Percentiles rank a stretch among this genome's conserved stretches.
Evolutionary conservation across 2,888 invertebrate genomes (phyloP).

Genomic region (Vanessa cardui): DNA sequence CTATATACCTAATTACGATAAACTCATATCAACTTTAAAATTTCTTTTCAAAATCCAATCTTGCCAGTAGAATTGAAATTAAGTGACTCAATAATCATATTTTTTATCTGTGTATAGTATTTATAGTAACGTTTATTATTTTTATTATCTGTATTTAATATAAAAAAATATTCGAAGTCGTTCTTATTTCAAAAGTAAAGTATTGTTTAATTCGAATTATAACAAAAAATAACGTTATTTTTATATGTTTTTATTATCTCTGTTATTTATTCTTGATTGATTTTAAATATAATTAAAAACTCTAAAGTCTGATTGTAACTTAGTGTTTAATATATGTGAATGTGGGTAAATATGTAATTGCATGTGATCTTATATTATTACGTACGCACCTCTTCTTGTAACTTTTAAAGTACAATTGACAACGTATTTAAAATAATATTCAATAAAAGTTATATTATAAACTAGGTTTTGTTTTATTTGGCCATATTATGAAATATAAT

Average conservation of each 20-base stretch:
- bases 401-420: background rate
- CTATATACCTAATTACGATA: too few species aligned
- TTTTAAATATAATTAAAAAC: background rate
- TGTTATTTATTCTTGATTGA: background rate
- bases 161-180: too few species aligned
- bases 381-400: background rate
- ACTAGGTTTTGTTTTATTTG: background rate
- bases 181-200: too few species aligned
- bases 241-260: background rate
- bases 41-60: too few species aligned
- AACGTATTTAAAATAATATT: background rate
- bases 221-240: background rate
- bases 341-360: background rate
- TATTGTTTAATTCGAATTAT: too few species aligned
- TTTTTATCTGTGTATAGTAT: too few species aligned
- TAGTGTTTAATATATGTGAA: background rate
- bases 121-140: too few species aligned
- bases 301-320: constrained; percentile 28
- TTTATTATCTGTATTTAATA: too few species aligned
- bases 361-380: background rate
- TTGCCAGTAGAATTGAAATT: too few species aligned
- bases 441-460: background rate
- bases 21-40: too few species aligned
- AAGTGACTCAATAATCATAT: too few species aligned
- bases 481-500: background rate